Conservation (phyloP, 2,888 invertebrate species). For the Microplitis manilae region DNA sequence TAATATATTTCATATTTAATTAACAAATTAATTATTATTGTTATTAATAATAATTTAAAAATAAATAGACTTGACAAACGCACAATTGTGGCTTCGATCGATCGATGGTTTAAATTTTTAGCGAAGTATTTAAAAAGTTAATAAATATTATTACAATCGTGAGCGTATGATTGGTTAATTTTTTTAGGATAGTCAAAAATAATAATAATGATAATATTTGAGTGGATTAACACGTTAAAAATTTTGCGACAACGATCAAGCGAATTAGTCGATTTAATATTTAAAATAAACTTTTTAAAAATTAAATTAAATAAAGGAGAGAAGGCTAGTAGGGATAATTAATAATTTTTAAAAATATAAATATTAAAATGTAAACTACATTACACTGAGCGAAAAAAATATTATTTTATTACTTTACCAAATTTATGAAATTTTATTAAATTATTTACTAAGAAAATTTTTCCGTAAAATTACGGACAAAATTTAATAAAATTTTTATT, state of each 20-base stretch:
- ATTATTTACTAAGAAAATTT: too few relatives aligned
- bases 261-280: neutral
- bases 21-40: too few relatives aligned
- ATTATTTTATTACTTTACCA: too few relatives aligned
- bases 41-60: too few relatives aligned
- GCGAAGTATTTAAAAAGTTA: constrained; percentile 26
- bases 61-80: neutral
- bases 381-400: too few relatives aligned
- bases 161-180: constrained; percentile 26
- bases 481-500: too few relatives aligned
- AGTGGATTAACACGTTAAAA: neutral
- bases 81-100: constrained; percentile 27
- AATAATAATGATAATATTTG: neutral
- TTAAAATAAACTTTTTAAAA: too few relatives aligned
- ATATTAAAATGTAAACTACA: too few relatives aligned
- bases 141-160: neutral
- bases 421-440: too few relatives aligned
- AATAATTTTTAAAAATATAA: neutral
- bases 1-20: too few relatives aligned
- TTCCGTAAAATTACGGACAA: too few relatives aligned
- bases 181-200: constrained; percentile 14
- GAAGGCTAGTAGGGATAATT: neutral
- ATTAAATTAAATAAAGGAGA: neutral
- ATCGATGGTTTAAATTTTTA: constrained; percentile 33
- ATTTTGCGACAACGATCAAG: neutral